These are phyloP conservation scores for Tetrax tetrax DNA, from an alignment of 2,113 vertebrate species.

Conservation along the genomic window DNA sequence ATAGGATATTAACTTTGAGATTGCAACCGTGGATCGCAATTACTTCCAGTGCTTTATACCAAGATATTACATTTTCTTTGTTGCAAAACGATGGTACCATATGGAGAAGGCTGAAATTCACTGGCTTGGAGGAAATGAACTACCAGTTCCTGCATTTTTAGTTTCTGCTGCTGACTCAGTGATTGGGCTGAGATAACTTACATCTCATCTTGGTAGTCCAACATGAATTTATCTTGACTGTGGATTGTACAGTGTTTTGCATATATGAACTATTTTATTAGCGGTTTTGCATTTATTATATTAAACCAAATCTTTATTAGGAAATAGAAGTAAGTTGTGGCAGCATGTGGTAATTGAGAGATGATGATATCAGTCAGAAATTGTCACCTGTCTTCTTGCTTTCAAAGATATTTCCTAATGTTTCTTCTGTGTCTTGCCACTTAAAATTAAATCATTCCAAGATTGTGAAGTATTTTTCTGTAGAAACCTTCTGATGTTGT, in stretches of 20 bases:
- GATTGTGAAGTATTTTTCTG: constrained; percentile 42
- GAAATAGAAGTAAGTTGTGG: neutral
- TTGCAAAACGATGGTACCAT: neutral
- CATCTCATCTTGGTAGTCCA: neutral
- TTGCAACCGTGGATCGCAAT: neutral
- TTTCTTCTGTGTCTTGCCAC: constrained; percentile 34
- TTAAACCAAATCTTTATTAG: neutral
- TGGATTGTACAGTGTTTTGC: neutral
- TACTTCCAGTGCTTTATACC: neutral
- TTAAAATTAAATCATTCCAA: constrained; percentile 42
- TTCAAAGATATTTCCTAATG: constrained; percentile 14
- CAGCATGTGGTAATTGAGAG: neutral
- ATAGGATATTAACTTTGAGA: neutral
- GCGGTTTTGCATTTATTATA: neutral
- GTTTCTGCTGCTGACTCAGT: neutral
- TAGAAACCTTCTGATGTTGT: constrained; percentile 53
- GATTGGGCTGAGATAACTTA: neutral
- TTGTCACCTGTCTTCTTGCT: constrained; percentile 4
- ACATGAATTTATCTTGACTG: neutral
- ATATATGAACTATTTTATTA: neutral
- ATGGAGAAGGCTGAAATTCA: constrained; percentile 2
- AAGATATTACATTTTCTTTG: neutral
- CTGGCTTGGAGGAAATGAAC: neutral
- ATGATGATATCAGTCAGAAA: neutral
- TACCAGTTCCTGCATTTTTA: neutral